Conservation (phyloP, 2,888 invertebrate genomes). For the Torymus aiolomorphi region DNA sequence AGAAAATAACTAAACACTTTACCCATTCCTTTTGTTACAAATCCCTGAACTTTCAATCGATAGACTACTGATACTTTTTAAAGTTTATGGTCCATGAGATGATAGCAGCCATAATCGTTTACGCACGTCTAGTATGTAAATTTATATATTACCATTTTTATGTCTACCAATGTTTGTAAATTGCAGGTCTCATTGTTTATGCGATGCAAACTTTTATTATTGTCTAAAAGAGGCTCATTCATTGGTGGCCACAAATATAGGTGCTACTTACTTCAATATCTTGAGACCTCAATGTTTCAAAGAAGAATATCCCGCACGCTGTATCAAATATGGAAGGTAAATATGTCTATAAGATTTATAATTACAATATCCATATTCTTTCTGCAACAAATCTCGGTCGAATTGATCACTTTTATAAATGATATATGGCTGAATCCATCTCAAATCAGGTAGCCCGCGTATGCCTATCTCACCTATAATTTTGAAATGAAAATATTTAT, state of each 20-base stretch:
- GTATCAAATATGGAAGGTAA: slow-evolving; percentile 62
- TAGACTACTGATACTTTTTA: too few species aligned
- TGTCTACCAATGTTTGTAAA: slow-evolving; percentile 1
- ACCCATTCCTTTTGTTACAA: too few species aligned
- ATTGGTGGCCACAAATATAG: slow-evolving; percentile 79
- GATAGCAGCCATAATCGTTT: not conserved
- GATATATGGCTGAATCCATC: too few species aligned
- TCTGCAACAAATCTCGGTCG: too few species aligned
- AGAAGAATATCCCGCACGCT: slow-evolving; percentile 66
- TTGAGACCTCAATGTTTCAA: slow-evolving; percentile 84
- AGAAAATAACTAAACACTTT: too few species aligned
- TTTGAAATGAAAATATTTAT: too few species aligned
- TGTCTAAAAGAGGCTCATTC: slow-evolving; percentile 81
- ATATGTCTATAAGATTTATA: slow-evolving; percentile 11
- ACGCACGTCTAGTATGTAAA: not conserved
- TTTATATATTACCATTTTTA: slow-evolving; percentile 48
- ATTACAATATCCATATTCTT: slow-evolving; percentile 3
- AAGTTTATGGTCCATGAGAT: too few species aligned
- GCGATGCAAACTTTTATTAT: slow-evolving; percentile 82
- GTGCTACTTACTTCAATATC: slow-evolving; percentile 85
- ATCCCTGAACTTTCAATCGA: too few species aligned
- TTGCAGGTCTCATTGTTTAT: slow-evolving; percentile 83
- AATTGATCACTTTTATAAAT: too few species aligned
- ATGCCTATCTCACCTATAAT: too few species aligned
- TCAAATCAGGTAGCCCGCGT: too few species aligned